Evolutionary conservation across 2,113 vertebrate genomes (phyloP).

Genomic region (Platanista minor): DNA sequence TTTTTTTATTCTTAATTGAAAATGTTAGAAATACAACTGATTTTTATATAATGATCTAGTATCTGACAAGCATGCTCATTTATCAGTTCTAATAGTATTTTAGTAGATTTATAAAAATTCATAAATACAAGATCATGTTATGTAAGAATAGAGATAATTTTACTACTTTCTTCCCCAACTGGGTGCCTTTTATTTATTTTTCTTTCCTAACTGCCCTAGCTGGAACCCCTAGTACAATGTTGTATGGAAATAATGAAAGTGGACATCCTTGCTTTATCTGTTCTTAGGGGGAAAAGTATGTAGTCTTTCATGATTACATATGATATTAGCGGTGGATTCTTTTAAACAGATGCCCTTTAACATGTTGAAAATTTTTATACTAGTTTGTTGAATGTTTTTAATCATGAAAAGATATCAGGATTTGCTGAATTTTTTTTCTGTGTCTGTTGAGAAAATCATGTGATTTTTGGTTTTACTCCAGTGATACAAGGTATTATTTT

Average conservation of each 20-base stretch:
- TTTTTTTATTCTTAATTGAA: not conserved
- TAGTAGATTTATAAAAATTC: not conserved
- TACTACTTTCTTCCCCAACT: not conserved
- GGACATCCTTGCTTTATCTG: not conserved
- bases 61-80: not conserved
- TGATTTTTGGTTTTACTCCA: not conserved
- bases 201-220: not conserved
- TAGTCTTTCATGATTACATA: not conserved
- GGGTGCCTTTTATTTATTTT: not conserved
- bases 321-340: not conserved
- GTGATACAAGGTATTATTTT: not conserved
- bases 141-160: not conserved
- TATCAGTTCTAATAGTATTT: not conserved
- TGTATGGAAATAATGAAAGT: not conserved
- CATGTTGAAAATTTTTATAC: not conserved
- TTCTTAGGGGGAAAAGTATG: not conserved
- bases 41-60: not conserved
- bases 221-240: not conserved
- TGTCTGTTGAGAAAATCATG: not conserved
- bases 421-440: not conserved
- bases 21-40: not conserved
- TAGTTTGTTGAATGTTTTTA: not conserved
- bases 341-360: not conserved
- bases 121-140: not conserved
- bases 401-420: not conserved